These are phyloP conservation scores for Temnothorax ravouxi DNA, from an alignment of 2,888 invertebrate genomes.

Conservation along the genomic window DNA sequence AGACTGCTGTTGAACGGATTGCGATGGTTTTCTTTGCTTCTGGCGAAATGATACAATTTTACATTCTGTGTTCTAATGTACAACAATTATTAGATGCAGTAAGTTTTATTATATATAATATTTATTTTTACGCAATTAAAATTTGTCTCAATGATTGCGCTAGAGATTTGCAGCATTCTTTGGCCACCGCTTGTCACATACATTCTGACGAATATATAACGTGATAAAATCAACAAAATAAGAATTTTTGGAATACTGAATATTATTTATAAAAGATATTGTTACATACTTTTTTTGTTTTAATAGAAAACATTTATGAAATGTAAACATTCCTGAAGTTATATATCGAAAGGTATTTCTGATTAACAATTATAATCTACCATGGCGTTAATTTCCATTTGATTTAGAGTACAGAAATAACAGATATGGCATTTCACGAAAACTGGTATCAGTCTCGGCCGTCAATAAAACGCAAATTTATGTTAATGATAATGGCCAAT, in stretches of 20 bases:
- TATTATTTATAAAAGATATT: conserved; percentile 1
- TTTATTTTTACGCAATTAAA: background rate
- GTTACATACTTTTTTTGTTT: background rate
- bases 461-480: conserved; percentile 56
- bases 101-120: conserved; percentile 43
- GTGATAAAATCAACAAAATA: background rate
- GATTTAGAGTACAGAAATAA: conserved; percentile 71
- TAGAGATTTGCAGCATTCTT: background rate
- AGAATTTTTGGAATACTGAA: background rate
- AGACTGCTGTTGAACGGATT: background rate
- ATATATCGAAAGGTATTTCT: background rate
- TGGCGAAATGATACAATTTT: conserved; percentile 71
- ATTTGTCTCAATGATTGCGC: background rate
- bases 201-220: background rate
- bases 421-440: conserved; percentile 72
- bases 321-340: background rate
- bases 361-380: background rate
- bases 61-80: conserved; percentile 72
- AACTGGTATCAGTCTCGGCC: conserved; percentile 67
- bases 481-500: conserved; percentile 63
- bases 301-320: background rate
- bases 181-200: background rate
- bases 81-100: conserved; percentile 77
- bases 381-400: background rate
- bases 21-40: conserved; percentile 57